Evolutionary conservation across 2,888 invertebrate species (phyloP).

Genomic region (Pogonocherus hispidulus): DNA sequence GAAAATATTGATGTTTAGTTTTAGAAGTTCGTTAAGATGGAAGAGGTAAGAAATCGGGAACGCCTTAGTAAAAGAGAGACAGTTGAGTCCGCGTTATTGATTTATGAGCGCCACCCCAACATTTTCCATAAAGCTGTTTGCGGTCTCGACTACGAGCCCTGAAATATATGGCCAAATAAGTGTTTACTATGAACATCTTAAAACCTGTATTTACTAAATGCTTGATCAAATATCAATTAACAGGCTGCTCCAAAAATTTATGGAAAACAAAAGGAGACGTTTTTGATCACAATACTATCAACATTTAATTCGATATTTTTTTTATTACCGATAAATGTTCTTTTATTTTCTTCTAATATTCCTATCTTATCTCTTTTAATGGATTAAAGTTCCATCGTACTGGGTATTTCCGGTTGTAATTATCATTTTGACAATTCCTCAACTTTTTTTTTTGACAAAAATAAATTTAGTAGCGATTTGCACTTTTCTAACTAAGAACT

Average conservation of each 20-base stretch:
- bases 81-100: conserved; percentile 70
- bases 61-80: conserved; percentile 58
- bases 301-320: too few species aligned
- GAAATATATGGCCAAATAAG: conserved; percentile 70
- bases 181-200: conserved; percentile 69
- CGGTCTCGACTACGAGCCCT: conserved; percentile 66
- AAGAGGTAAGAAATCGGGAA: conserved; percentile 56
- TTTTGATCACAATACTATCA: not conserved
- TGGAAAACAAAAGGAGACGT: not conserved
- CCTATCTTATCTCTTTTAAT: too few species aligned
- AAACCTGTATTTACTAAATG: conserved; percentile 65
- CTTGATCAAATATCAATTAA: conserved; percentile 50
- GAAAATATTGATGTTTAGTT: conserved; percentile 57
- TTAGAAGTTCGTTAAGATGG: conserved; percentile 57
- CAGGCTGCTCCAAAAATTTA: conserved; percentile 1
- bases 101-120: conserved; percentile 72
- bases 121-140: conserved; percentile 71
- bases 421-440: too few species aligned
- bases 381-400: too few species aligned
- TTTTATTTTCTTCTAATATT: too few species aligned
- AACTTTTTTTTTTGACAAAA: too few species aligned
- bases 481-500: too few species aligned
- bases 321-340: too few species aligned
- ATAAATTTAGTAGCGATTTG: too few species aligned
- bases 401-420: too few species aligned